Evolutionary conservation across 2,888 invertebrate species (phyloP), one percentile per base, ranked within the genome.

Genomic region (Beris chalybata): DNA sequence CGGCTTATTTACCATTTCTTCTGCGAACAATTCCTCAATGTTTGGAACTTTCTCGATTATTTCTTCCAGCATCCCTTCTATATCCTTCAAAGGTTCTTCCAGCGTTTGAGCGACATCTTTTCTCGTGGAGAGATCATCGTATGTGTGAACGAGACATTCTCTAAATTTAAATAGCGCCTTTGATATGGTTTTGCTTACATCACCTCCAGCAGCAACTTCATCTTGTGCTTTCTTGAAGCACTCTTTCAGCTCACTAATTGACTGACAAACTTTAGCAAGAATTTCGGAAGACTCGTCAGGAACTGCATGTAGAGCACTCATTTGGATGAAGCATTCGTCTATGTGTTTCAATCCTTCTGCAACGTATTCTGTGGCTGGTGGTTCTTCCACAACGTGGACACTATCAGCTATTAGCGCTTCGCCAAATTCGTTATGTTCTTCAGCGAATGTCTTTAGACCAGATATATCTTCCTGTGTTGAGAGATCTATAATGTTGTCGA

Each of bases 401-500:
- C 22, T 54, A 53, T 30, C 22, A 13, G n/a, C 31, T 3, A 31
- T 52, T 43, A 5, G n/a, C n/a, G 43, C 15, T 22, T n/a, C 22
- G 15, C 47, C 44, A n/a, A 31, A 53, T 54, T 66, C 70, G 2
- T 54, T 53, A 0, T 56, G 9, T 22, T 67, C 67, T 38, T 85
- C 84, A 4, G 84, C 83, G 45, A 81, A 80, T 1, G 85, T 85
- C 77, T 85, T 84, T 15, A 87, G 80, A 4, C 82, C 84, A 0
- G 87, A 85, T 70, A 86, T 78, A 71, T 86, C 85, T 70, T 84
- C 84, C 61, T 85, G 80, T 6, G 85, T 84, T 4, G 86, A 85
- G 73, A 86, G 78, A 50, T 86, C 85, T 43, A 82, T 82, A 5
- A 78, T 74, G 7, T 77, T 81, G 74, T 87, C 86, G 45, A 86